Base-by-base conservation (phyloP, 2,888 invertebrate species). In the Parelbella ahira region DNA sequence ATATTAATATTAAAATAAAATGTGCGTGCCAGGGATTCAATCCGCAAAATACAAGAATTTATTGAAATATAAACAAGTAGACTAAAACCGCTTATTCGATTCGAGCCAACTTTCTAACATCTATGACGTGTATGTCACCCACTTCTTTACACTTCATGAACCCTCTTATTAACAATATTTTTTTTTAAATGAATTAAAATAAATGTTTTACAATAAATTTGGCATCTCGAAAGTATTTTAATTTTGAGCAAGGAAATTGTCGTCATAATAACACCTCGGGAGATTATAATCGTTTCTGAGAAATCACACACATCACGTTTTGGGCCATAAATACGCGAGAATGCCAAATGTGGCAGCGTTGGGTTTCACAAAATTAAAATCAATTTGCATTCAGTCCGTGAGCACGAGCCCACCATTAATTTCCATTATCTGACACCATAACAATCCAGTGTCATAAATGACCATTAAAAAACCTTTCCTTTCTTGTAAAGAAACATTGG, bases 351-450 rank as follows among this genome's bases (percentile, higher is more conserved):
- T 20, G 10, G 36, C 42, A 7, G 18, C 18, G 11, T 19, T 19
- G 36, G 30, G 36, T 37, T 36, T 43, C 36, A 28, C 36, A 28
- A 43, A 43, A 43, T 43, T 43, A 38, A 42, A 47, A 19, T 12
- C 41, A 37, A 45, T 52, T 45, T 42, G 44, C 37, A 50, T 50
- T 52, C 52, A 19, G 9, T 11, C 44, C 33, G 21, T 27, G 4
- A 15, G 30, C 36, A 30, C 23, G 25, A 27, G 21, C 12, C 21
- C 32, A 23, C 44, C 42, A 52, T 52, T 45, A 48, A 52, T 47
- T 50, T 45, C 48, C 39, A 45, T 39, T 49, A 47, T 42, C 34
- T 45, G 46, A 36, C 24, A 43, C 42, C 36, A 38, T 42, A 36
- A 41, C 23, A 43, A 43, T 36, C 43, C 38, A 32, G 28, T 24